Evolutionary conservation across 2,888 invertebrate species (phyloP).

Genomic region (Drosophila glabriapex): DNA sequence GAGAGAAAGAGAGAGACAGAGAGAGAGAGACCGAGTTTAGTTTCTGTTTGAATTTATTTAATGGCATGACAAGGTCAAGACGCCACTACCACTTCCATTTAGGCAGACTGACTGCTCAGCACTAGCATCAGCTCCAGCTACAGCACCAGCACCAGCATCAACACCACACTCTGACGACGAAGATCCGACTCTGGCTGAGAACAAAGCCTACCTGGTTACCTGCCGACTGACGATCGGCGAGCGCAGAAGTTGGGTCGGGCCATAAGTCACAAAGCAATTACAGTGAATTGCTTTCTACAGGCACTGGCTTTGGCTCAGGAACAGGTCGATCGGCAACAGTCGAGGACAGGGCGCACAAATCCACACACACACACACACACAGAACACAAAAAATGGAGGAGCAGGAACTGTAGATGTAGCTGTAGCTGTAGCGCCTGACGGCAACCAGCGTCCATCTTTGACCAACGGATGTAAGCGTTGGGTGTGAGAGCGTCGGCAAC

Average conservation of each 20-base stretch:
- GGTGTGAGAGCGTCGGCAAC: slow-evolving; percentile 54
- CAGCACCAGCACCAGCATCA: background rate
- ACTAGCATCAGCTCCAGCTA: background rate
- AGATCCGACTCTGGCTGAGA: slow-evolving; percentile 2
- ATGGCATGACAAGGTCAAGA: slow-evolving; percentile 82
- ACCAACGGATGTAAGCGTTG: slow-evolving; percentile 50
- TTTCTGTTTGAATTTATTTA: slow-evolving; percentile 80
- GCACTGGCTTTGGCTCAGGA: slow-evolving; percentile 20
- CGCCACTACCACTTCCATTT: slow-evolving; percentile 67
- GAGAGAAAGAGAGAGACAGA: background rate
- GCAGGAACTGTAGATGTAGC: slow-evolving; percentile 60
- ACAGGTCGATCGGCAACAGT: slow-evolving; percentile 12
- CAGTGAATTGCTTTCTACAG: slow-evolving; percentile 79
- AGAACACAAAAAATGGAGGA: slow-evolving; percentile 58
- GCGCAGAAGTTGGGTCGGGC: slow-evolving; percentile 76
- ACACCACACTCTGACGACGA: background rate
- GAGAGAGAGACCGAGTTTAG: slow-evolving; percentile 55
- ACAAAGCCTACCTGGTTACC: slow-evolving; percentile 51
- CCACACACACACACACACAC: slow-evolving; percentile 15
- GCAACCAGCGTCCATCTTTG: slow-evolving; percentile 59
- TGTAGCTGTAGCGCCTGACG: slow-evolving; percentile 62
- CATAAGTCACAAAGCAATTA: slow-evolving; percentile 83
- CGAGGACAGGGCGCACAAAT: slow-evolving; percentile 30
- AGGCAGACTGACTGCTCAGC: slow-evolving; percentile 41
- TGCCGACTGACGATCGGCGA: slow-evolving; percentile 58